Evolutionary conservation across 64 coral and sea anemone genomes (phyloP), one percentile per base, ranked within the genome.

Genomic region (Hydrozoanthus tunicans): DNA sequence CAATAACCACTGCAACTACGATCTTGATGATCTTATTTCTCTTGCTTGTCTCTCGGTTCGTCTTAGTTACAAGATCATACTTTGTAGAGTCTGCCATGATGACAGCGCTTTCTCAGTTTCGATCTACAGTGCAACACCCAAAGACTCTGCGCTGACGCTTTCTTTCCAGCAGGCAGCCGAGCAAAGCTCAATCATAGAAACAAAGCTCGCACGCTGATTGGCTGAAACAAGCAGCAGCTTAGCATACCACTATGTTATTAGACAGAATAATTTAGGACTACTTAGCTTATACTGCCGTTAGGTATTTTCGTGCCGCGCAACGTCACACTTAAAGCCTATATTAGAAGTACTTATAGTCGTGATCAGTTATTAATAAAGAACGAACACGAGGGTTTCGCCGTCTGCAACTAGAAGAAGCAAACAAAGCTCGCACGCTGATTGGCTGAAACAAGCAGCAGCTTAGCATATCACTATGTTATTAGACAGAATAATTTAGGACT

Each of bases 21-120:
- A 93, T 96, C 4, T 59, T 90, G 2, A 78, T 67, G 53, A 93
- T 79, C 73, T 91, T 93, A 20, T 54, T 91, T 65, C 73, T 93
- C 81, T 53, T 91, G 51, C 91, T 62, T 9, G 79, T 64, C 15
- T 56, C 67, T 17, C 9, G 84, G 6, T 74, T 51, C 54, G 51
- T 71, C 20, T 55, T 13, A 0, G 23, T 1, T 74, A 59, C 70
- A 73, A 88, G 70, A 73, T 88, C 84, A 14, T 79, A 76, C 72
- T 76, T 12, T 8, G 72, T 12, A 0, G 72, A 76, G 9, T 82
- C 84, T 73, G 84, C 84, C 84, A 88, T 88, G 7, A 9, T 63
- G 6, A 20, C 56, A 61, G 32, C 14, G 76, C 51, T n/a, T 60
- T 7, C 3, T 23, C 5, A 62, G 14, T 23, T 5, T 51, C 7